Base-by-base conservation (phyloP, 2,888 invertebrate genomes). In the Malacosoma neustria region DNA sequence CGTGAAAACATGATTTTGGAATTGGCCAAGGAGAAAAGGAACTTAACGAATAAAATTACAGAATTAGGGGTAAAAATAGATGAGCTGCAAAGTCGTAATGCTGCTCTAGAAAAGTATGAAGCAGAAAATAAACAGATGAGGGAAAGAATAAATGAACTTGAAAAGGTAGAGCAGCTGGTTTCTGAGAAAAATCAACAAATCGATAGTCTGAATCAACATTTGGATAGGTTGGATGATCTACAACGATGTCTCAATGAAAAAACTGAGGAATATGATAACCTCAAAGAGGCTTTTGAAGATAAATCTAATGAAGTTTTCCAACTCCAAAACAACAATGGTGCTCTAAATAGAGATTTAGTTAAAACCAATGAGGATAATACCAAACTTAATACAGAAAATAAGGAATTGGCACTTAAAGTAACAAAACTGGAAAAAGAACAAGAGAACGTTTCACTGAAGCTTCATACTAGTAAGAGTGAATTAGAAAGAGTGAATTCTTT, bases 1-100 rank as follows among this genome's bases (percentile, higher is more conserved):
- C 79, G 88, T 43, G 89, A 89, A 49, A 87, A 88, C 37, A 88
- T 89, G 87, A 86, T 87, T 43, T 50, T 88, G 35, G 85, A 86
- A 60, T 61, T 89, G 22, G 85, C 88, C 3, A 88, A 87, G 62
- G 89, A 89, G 43, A 89, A 89, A 56, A 80, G 87, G 11, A 87
- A 82, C 42, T 53, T 89, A 38, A 87, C 87, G 1, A 75, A 73
- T 39, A 73, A 68, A 56, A 54, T 74, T 48, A 61, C 75, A n/a
- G 87, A 87, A 53, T 45, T 88, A 29, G 87, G 87, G 51, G 72
- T 87, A 11, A 88, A 84, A 55, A 72, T 82, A 30, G 75, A 85
- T 33, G 88, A 87, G 41, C 50, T 86, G 33, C 75, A 82, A 39
- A 81, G 74, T 42, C 73, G 75, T 43, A 85, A 80, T 43, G 70